Conservation (phyloP, 23 tunicate species). For the Halocynthia roretzi region DNA sequence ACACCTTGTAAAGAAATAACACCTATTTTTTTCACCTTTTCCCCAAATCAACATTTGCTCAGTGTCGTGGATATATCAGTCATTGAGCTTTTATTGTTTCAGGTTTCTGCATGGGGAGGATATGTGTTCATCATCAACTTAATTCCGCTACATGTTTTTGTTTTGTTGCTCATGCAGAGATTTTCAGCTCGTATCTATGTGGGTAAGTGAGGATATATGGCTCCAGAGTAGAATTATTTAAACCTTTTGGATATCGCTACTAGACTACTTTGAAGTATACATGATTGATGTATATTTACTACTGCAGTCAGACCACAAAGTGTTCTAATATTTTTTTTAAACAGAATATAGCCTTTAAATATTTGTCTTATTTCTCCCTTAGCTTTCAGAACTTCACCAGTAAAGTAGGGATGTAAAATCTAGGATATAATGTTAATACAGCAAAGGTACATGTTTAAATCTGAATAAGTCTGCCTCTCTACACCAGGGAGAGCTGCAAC, state of each 20-base stretch:
- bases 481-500: too few relatives aligned
- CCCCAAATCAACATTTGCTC: too few relatives aligned
- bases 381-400: background rate
- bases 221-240: too few relatives aligned
- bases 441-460: too few relatives aligned
- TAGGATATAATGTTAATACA: too few relatives aligned
- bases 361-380: background rate
- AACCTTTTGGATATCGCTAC: background rate
- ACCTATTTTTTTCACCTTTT: too few relatives aligned
- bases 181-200: conserved; percentile 78
- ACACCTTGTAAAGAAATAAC: too few relatives aligned
- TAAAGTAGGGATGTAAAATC: too few relatives aligned
- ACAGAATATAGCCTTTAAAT: background rate
- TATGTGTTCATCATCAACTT: conserved; percentile 97
- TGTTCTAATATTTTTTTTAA: background rate
- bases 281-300: background rate
- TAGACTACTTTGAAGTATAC: background rate
- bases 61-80: too few relatives aligned
- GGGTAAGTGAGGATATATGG: conserved; percentile 36
- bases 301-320: background rate
- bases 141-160: conserved; percentile 93
- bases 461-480: too few relatives aligned
- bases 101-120: conserved; percentile 99
- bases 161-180: conserved; percentile 87
- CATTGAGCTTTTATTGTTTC: conserved; percentile 12